Base-by-base conservation (phyloP, 1,140 invertebrate genomes). In the Ephestia elutella region DNA sequence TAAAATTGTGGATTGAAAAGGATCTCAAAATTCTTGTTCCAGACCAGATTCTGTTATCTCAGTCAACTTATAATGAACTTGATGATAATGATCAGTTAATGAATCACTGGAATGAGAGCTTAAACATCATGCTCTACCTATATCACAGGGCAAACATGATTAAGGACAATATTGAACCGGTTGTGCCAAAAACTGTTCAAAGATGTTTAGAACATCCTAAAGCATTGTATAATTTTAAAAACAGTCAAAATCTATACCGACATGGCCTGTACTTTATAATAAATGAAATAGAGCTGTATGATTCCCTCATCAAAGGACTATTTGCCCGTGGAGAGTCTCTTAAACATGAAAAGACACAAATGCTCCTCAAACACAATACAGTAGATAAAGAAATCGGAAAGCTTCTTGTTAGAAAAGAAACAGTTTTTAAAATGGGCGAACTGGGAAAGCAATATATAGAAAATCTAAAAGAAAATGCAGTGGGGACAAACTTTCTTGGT, bases 1-100 rank as follows among this genome's bases (percentile, higher is more conserved):
- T 92, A 15, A 90, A 91, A 75, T 65, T 60, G 17, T 91, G 89
- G 89, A 87, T 92, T 15, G 73, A 78, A 57, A 80, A 86, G 60
- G 91, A 92, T 59, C 90, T 82, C 13, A 86, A 88, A 54, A 71
- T 91, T n/a, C 56, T 76, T 30, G 68, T 76, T 17, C 63, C 69
- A 51, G 85, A 91, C 25, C 89, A 91, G 70, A 78, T 90, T 21
- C 60, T 92, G 57, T 69, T 91, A 50, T 75, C 82, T 10, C 76
- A 71, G 20, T 61, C 72, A 51, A 66, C 71, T 49, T 77, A 73
- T 54, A 54, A 56, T 30, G 75, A 73, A 55, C 62, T 89, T 58
- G 65, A 60, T 15, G 67, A 82, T 68, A 70, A 78, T 65, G 76
- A 82, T 15, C 62, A 72, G n/a, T 78, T 80, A 56, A 20, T 70